phyloP scores from a whole-genome alignment of 2,888 invertebrate species.

The Lutraria lutraria region DNA sequence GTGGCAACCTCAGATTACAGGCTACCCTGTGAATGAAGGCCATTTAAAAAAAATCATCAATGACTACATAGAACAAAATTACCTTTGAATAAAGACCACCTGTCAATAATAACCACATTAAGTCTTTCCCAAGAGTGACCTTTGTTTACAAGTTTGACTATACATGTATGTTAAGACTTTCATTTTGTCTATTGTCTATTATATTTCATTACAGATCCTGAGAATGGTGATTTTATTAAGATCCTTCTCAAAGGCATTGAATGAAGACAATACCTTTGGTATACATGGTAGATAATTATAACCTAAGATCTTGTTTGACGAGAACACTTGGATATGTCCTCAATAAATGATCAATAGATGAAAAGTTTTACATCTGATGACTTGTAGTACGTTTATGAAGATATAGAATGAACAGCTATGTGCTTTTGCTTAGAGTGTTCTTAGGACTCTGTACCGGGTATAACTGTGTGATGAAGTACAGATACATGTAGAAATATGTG shows the following conservation, averaged over 20 bases:
- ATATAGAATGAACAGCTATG: background rate
- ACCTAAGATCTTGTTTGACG: background rate
- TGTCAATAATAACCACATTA: too few species aligned
- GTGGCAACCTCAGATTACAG: too few species aligned
- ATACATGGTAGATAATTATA: background rate
- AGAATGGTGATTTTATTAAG: constrained; percentile 70
- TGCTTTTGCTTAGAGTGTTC: background rate
- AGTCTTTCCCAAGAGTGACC: too few species aligned
- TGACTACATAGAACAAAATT: too few species aligned
- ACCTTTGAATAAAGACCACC: too few species aligned
- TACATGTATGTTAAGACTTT: background rate
- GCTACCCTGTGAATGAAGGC: too few species aligned
- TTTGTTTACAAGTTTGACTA: background rate
- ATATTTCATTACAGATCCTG: constrained; percentile 68
- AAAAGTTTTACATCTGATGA: background rate
- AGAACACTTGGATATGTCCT: background rate
- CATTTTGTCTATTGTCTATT: background rate
- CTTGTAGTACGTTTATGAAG: background rate
- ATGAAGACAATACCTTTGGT: constrained; percentile 26
- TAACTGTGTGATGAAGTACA: background rate
- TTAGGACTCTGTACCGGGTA: background rate
- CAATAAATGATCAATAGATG: background rate
- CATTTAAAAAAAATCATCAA: too few species aligned
- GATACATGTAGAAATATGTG: background rate
- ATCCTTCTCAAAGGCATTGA: constrained; percentile 76